Evolutionary conservation across 1,140 invertebrate genomes (phyloP), one percentile per base, ranked within the genome.

Genomic region (Holotrichia oblita): DNA sequence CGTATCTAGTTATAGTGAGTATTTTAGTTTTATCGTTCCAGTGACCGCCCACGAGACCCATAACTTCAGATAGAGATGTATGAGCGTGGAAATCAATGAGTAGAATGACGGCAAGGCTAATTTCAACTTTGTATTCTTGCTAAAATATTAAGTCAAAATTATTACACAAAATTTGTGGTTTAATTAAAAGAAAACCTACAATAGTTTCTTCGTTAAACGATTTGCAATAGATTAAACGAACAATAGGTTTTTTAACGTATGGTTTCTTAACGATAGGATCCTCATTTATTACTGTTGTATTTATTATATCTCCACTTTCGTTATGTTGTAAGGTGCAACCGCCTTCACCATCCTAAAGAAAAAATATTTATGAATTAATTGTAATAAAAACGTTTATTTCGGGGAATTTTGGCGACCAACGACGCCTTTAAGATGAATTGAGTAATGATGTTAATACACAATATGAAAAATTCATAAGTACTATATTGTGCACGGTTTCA

Each of bases 31-130:
- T 59, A 10, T 85, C 79, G 12, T 85, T 81, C 84, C 86, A 87
- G 77, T 84, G 86, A 3, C 93, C 93, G 22, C 92, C 93, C 48
- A 93, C 83, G 78, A 94, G 88, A 20, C 93, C 93, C 89, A 94
- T 94, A 22, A 94, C 92, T 87, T 94, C 93, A 3, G 89, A 91
- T 48, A 88, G 85, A 9, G 90, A 91, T 40, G 90, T 88, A 85
- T 94, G 93, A 73, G 92, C 88, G 87, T 94, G 93, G 40, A 91
- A 87, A 85, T 94, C 93, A 89, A 93, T 91, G 2, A 90, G 85
- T 6, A 93, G 83, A 64, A 94, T 85, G 0, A 91, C 89, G 6
- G 90, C 89, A 78, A 91, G 87, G 73, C 89, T 84, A 55, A 94
- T 82, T 40, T 87, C 87, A 6, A 94, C 88, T 41, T 81, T 82